phyloP scores from a whole-genome alignment of 1,140 invertebrate genomes.

The Neodiprion pinetum region DNA sequence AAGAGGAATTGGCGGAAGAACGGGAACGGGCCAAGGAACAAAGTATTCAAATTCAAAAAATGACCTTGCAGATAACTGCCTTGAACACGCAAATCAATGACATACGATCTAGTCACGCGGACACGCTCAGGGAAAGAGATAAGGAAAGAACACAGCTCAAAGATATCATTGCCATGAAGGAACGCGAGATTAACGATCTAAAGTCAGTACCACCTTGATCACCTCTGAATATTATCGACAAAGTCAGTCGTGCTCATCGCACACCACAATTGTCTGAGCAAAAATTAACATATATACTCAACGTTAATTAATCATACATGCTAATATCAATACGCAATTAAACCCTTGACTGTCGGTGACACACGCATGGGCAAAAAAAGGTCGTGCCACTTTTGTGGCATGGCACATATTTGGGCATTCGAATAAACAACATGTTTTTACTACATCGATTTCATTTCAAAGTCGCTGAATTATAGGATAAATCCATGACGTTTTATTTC shows the following conservation, averaged over 20 bases:
- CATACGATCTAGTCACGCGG: constrained; percentile 39
- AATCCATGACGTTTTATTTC: no score
- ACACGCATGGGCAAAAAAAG: no score
- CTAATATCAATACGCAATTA: not conserved
- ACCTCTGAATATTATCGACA: no score
- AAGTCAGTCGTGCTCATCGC: no score
- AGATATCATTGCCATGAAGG: constrained; percentile 42
- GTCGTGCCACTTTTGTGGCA: no score
- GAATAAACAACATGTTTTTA: no score
- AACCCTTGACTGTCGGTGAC: not conserved
- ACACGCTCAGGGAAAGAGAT: constrained; percentile 41
- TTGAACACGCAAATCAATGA: constrained; percentile 49
- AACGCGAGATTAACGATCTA: constrained; percentile 45
- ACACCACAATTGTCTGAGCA: no score
- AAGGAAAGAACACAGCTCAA: constrained; percentile 43
- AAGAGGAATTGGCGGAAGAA: constrained; percentile 44
- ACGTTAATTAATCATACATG: not conserved
- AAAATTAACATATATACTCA: no score
- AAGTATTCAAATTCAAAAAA: constrained; percentile 43
- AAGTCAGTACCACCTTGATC: constrained; percentile 38
- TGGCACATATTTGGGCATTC: no score
- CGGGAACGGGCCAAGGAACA: constrained; percentile 41
- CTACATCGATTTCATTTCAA: no score
- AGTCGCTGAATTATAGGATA: no score
- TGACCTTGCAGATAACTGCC: constrained; percentile 39